Evolutionary conservation across 2,113 vertebrate genomes (phyloP).

Genomic region (Lutjanus erythropterus): DNA sequence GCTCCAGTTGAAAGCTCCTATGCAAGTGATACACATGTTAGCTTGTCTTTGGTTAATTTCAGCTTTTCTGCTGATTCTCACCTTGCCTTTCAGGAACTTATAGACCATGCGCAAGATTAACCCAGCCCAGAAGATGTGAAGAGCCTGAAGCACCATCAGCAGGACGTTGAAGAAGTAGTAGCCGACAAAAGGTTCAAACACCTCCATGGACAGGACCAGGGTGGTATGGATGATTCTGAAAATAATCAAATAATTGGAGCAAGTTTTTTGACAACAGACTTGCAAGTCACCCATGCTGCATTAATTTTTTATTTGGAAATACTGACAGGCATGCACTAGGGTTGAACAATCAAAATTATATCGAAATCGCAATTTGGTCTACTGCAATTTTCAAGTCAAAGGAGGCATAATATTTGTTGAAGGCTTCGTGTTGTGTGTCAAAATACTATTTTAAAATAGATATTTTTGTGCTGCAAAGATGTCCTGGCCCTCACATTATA

Average conservation of each 20-base stretch:
- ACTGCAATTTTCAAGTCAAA: no score
- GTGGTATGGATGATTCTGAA: conserved; percentile 89
- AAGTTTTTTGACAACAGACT: no score
- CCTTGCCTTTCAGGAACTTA: conserved; percentile 89
- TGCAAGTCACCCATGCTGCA: no score
- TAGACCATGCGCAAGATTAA: conserved; percentile 92
- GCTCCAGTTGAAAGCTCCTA: neutral
- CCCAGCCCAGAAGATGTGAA: conserved; percentile 94
- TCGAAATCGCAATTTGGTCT: no score
- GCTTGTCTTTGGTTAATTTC: neutral
- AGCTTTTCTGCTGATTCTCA: conserved; percentile 65
- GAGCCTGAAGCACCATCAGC: conserved; percentile 88
- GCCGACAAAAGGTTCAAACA: conserved; percentile 87
- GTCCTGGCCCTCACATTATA: no score
- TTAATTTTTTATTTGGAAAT: no score
- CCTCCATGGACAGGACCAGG: conserved; percentile 88
- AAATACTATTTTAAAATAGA: no score
- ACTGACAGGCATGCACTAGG: no score
- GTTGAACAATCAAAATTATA: no score
- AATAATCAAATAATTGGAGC: neutral
- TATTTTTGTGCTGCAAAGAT: no score
- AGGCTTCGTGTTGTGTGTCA: no score
- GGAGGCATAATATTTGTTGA: no score
- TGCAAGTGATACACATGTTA: neutral
- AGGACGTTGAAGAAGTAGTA: conserved; percentile 93